These are phyloP conservation scores for Eutolmus rufibarbis DNA, from an alignment of 2,888 invertebrate genomes.

Conservation along the genomic window DNA sequence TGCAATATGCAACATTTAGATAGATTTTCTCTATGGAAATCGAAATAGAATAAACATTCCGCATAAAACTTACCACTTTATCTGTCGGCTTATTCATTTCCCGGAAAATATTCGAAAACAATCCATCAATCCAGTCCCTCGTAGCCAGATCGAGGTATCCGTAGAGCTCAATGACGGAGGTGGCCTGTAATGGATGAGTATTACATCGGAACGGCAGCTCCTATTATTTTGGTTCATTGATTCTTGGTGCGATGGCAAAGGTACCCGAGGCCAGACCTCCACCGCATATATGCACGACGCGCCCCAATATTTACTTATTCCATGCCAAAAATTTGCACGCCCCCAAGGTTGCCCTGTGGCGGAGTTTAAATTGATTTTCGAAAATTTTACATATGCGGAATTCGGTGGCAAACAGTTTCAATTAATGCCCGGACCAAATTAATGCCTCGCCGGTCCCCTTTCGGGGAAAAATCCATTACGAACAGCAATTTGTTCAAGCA, in stretches of 20 bases:
- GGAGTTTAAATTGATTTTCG: conserved; percentile 9
- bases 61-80: conserved; percentile 56
- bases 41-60: not conserved
- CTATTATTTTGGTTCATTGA: conserved; percentile 41
- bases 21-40: not conserved
- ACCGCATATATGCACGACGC: not conserved
- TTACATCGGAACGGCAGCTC: conserved; percentile 16
- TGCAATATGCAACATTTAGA: not conserved
- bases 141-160: conserved; percentile 86
- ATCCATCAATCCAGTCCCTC: conserved; percentile 92
- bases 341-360: not conserved
- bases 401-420: not conserved
- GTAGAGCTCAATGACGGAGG: conserved; percentile 87
- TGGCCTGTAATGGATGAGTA: conserved; percentile 67
- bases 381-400: conserved; percentile 22
- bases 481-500: conserved; percentile 3
- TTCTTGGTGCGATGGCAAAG: conserved; percentile 29
- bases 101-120: conserved; percentile 88
- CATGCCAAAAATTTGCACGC: conserved; percentile 8
- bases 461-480: conserved; percentile 7
- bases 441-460: not conserved
- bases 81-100: conserved; percentile 82
- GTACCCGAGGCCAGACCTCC: not conserved
- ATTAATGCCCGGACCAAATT: conserved; percentile 6
- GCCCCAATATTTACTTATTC: not conserved